phyloP scores from a whole-genome alignment of 2,888 invertebrate species.

The Erebia aethiops region DNA sequence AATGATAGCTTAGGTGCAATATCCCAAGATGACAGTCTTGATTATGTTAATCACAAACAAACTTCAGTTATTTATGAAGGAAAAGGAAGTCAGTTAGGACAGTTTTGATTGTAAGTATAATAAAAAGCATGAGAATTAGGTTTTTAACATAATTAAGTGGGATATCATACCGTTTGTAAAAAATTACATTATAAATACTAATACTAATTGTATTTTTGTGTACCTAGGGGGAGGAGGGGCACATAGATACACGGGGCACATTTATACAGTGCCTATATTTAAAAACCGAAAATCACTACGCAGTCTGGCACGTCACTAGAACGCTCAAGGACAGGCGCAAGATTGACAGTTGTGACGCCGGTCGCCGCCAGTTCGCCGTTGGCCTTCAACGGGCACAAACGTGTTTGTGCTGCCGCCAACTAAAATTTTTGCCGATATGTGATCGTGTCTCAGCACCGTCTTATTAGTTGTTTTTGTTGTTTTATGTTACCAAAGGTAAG shows the following conservation, averaged over 20 bases:
- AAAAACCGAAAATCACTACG: too few relatives aligned
- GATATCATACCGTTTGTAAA: neutral
- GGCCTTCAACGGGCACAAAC: slow-evolving; percentile 37
- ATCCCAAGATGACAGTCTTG: slow-evolving; percentile 3
- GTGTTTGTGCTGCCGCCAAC: slow-evolving; percentile 38
- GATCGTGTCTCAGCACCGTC: slow-evolving; percentile 38
- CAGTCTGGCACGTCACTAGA: slow-evolving; percentile 30
- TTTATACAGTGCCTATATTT: too few relatives aligned
- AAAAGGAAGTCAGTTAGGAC: slow-evolving; percentile 11
- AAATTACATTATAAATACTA: slow-evolving; percentile 5
- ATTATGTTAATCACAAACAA: slow-evolving; percentile 11
- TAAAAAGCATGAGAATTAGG: slow-evolving; percentile 13
- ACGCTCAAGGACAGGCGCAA: slow-evolving; percentile 36
- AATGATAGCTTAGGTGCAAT: neutral
- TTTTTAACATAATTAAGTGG: slow-evolving; percentile 9
- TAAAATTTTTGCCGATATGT: slow-evolving; percentile 38
- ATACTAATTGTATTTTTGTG: slow-evolving; percentile 7
- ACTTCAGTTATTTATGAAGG: slow-evolving; percentile 10
- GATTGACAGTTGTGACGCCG: slow-evolving; percentile 38
- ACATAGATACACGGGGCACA: too few relatives aligned
- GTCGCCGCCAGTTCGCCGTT: slow-evolving; percentile 36
- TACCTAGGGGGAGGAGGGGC: too few relatives aligned
- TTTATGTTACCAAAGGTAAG: slow-evolving; percentile 38
- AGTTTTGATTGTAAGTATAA: slow-evolving; percentile 8
- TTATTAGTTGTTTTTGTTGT: slow-evolving; percentile 35